A percentile compares a stretch with the other conserved stretches of the same genome.
These are phyloP conservation scores for Folsomia candida DNA, from an alignment of 2,888 invertebrate species.

Conservation along the genomic window DNA sequence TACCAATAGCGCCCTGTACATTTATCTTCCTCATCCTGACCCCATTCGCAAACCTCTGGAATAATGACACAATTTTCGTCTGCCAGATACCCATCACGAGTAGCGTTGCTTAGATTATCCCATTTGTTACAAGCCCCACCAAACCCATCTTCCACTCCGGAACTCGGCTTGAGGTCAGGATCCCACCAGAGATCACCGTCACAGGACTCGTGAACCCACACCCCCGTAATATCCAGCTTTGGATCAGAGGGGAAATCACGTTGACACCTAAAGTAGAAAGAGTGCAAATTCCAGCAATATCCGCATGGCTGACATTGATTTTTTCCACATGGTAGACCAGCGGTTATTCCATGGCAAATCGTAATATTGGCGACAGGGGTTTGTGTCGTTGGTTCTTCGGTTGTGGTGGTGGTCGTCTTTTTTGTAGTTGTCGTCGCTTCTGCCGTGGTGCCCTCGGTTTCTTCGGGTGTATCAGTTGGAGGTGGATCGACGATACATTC, in stretches of 20 bases:
- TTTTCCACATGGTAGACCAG: background rate
- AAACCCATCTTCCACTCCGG: background rate
- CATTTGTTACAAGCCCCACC: conserved; percentile 11
- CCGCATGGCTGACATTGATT: conserved; percentile 9
- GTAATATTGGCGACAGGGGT: background rate
- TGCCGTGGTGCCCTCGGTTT: background rate
- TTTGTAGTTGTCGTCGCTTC: background rate
- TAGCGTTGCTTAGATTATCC: background rate
- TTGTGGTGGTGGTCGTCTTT: background rate
- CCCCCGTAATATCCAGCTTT: conserved; percentile 1
- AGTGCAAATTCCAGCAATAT: background rate
- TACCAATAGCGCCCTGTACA: conserved; percentile 5
- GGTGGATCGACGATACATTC: background rate
- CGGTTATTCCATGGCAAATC: background rate
- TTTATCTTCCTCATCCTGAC: conserved; percentile 8
- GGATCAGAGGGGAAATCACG: conserved; percentile 1
- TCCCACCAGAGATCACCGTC: conserved; percentile 7
- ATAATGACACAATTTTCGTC: background rate
- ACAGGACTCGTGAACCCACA: background rate
- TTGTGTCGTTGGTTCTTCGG: background rate
- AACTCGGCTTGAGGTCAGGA: background rate
- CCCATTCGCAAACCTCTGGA: background rate
- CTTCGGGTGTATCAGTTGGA: background rate
- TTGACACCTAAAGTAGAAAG: background rate
- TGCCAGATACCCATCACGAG: background rate